These are phyloP conservation scores for Lymantria dispar DNA, from an alignment of 2,888 invertebrate genomes.

Conservation along the genomic window DNA sequence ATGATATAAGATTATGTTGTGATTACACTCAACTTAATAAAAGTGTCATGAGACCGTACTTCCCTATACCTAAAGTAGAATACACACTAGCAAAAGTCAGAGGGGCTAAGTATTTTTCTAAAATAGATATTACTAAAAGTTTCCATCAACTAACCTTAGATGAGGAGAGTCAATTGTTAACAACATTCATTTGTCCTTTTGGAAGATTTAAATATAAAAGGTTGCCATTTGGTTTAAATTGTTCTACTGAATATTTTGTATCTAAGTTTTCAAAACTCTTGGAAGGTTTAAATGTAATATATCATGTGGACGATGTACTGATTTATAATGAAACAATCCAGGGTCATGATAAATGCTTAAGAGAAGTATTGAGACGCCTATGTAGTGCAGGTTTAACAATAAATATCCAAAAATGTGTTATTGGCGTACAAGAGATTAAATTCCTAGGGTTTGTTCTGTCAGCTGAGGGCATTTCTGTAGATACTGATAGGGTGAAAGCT, in stretches of 20 bases:
- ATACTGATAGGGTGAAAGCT: background rate
- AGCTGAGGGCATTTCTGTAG: background rate
- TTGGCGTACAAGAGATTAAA: background rate
- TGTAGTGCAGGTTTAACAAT: constrained; percentile 1
- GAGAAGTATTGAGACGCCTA: too few species aligned
- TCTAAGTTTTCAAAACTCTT: too few species aligned
- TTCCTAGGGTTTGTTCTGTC: background rate
- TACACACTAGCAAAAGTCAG: background rate
- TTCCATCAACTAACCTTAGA: too few species aligned
- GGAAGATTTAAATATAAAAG: too few species aligned
- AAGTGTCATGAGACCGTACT: background rate
- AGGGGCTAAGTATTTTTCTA: background rate
- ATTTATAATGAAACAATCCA: too few species aligned
- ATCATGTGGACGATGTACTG: too few species aligned
- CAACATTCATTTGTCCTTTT: too few species aligned
- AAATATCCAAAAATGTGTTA: background rate
- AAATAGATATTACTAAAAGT: background rate
- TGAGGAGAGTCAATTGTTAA: too few species aligned
- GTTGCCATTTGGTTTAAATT: too few species aligned
- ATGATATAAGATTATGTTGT: background rate
- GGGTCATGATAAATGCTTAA: too few species aligned
- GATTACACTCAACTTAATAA: background rate
- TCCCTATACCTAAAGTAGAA: background rate
- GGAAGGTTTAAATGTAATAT: too few species aligned
- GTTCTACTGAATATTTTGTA: too few species aligned